A percentile compares a stretch with the other conserved stretches of the same genome.
These are phyloP conservation scores for Tethea ocularis DNA, from an alignment of 2,888 invertebrate genomes.

Conservation along the genomic window DNA sequence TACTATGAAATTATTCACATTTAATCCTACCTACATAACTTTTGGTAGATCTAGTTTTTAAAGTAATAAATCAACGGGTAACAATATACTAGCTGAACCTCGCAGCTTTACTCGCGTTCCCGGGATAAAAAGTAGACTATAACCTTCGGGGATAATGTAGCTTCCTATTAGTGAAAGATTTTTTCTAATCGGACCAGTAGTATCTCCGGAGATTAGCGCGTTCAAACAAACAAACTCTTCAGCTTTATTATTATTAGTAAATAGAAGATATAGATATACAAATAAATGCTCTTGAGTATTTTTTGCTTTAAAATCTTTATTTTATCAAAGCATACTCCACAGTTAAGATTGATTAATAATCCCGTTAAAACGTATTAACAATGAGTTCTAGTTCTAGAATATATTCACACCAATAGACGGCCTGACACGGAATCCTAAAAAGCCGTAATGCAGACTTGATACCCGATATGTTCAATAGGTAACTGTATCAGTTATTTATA, in stretches of 20 bases:
- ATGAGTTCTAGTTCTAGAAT: background rate
- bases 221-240: no score
- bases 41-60: background rate
- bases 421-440: background rate
- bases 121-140: no score
- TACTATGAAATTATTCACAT: background rate
- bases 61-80: background rate
- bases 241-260: no score
- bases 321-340: background rate
- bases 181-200: no score
- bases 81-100: no score
- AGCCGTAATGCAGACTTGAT: constrained; percentile 19
- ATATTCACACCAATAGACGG: background rate
- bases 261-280: no score
- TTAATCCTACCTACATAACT: background rate
- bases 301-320: background rate
- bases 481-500: constrained; percentile 54
- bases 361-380: background rate
- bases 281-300: no score
- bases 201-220: no score
- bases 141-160: no score
- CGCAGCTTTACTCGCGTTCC: no score
- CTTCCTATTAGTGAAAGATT: no score
- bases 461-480: constrained; percentile 27
- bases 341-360: background rate